Evolutionary conservation across 1,140 invertebrate genomes (phyloP).

Genomic region (Euwallacea fornicatus): DNA sequence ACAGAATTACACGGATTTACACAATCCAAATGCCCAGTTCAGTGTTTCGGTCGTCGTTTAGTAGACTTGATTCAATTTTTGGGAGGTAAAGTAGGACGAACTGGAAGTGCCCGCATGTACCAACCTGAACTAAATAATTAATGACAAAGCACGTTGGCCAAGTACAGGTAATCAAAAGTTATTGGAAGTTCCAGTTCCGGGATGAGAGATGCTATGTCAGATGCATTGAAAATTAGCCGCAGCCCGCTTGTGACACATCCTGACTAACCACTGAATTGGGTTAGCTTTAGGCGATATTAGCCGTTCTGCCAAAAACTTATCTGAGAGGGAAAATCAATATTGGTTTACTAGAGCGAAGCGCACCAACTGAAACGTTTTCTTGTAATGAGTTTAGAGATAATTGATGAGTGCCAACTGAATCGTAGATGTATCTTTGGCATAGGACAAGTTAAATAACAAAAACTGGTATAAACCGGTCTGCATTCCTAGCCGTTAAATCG

Average conservation of each 20-base stretch:
- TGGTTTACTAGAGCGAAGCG: neutral
- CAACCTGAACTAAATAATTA: no score
- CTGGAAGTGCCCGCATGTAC: no score
- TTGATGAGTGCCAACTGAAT: no score
- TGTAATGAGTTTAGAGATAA: neutral
- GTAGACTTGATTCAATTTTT: no score
- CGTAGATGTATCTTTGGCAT: no score
- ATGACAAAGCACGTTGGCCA: neutral
- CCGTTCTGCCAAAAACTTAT: constrained; percentile 16
- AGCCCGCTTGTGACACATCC: constrained; percentile 14
- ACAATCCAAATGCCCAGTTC: no score
- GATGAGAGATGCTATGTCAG: constrained; percentile 12
- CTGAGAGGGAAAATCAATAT: neutral
- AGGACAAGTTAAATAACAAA: no score
- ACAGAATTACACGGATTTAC: no score
- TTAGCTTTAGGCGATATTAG: neutral
- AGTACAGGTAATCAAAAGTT: constrained; percentile 14
- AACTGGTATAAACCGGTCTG: no score
- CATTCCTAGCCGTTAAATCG: no score
- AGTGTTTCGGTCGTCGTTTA: no score
- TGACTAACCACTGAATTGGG: constrained; percentile 12
- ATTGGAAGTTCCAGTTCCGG: constrained; percentile 6
- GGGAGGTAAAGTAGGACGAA: no score
- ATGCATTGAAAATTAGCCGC: constrained; percentile 14
- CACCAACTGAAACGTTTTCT: neutral